phyloP scores from a whole-genome alignment of 2,113 vertebrate genomes.

The Polyodon spathula region DNA sequence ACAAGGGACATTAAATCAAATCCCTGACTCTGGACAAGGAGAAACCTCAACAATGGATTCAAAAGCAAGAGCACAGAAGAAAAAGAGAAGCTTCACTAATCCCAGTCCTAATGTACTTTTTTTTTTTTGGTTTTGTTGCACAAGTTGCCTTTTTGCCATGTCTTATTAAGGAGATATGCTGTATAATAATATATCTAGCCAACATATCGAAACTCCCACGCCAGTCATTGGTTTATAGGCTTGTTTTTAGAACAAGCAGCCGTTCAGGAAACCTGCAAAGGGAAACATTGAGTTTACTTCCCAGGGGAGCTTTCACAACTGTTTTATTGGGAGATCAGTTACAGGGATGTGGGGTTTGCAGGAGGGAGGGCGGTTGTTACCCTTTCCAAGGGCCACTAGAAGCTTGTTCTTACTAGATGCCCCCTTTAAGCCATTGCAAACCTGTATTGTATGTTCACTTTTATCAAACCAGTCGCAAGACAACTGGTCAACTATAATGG shows the following conservation, averaged over 20 bases:
- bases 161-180: neutral
- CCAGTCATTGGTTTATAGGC: slow-evolving; percentile 16
- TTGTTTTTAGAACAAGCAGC: slow-evolving; percentile 20
- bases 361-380: slow-evolving; percentile 13
- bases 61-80: neutral
- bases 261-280: slow-evolving; percentile 23
- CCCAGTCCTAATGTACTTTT: neutral
- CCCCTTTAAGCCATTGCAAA: slow-evolving; percentile 18
- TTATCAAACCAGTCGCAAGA: too few relatives aligned
- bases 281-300: slow-evolving; percentile 2
- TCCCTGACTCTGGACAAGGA: neutral
- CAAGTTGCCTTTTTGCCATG: neutral
- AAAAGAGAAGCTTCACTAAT: neutral
- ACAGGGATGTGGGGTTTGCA: slow-evolving; percentile 10
- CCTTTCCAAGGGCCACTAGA: neutral
- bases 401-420: slow-evolving; percentile 2
- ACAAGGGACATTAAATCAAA: neutral
- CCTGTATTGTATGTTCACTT: neutral
- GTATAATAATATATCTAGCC: neutral
- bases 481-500: too few relatives aligned
- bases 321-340: slow-evolving; percentile 24
- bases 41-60: neutral
- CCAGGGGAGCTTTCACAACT: slow-evolving; percentile 11
- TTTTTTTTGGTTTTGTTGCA: too few relatives aligned
- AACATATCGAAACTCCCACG: slow-evolving; percentile 12